Base-by-base conservation (phyloP, 2,888 invertebrate species). In the Cremastinae sp. region DNA sequence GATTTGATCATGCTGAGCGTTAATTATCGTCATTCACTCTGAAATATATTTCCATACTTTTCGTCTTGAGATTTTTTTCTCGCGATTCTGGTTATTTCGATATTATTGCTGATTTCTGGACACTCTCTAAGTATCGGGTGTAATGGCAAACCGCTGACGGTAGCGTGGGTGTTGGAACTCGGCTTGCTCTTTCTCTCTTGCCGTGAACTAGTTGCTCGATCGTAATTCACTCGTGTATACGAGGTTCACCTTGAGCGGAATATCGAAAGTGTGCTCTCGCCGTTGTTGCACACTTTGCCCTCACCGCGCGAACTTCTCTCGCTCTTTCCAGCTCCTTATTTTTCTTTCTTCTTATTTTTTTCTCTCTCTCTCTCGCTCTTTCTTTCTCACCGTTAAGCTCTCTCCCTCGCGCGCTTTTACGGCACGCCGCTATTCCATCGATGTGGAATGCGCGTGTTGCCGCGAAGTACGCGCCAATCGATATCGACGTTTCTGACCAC, bases 121-220 rank as follows among this genome's bases (percentile, higher is more conserved):
- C 51, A 22, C 35, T 53, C 8, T 49, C 20, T 53, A 20, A 51
- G 53, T 56, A 51, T 12, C 55, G 45, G 43, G 62, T 65, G 61
- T 74, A 74, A 77, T 77, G 74, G 77, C 61, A 61, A 74, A 70
- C 73, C 74, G 74, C 74, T 65, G 73, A 74, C 55, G 59, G 22
- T 77, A 43, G 77, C 77, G 77, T 77, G 77, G 77, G 77, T 77
- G 77, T 74, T 77, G 77, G 77, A 77, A 73, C 73, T 77, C 77
- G 68, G 49, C 71, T 66, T 72, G 82, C 79, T 73, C 79, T 79
- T 78, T 75, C 74, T 73, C 69, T 70, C 69, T 79, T 66, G 71
- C 75, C 78, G 71, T 73, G 75, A 78, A 78, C 75, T 78, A 75
- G 75, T 78, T 78, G 78, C 75, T 73, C 72, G 75, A 78, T 75